Conservation (phyloP, 2,797 vertebrate species). For the Champsocephalus gunnari region DNA sequence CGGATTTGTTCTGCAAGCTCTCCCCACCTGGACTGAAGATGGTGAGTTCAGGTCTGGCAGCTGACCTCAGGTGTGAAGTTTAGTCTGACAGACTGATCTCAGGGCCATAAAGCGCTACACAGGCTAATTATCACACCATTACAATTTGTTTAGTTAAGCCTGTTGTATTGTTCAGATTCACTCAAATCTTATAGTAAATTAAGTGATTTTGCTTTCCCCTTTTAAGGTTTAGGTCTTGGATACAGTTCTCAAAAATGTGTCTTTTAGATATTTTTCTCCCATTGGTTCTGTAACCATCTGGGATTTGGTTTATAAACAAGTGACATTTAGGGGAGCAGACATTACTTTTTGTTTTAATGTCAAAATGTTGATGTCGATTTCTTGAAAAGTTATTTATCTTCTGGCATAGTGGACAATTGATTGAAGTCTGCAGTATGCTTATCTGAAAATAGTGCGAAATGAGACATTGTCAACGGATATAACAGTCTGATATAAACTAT, state of each 20-base stretch:
- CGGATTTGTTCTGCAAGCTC: slow-evolving; percentile 53
- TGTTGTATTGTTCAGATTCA: neutral
- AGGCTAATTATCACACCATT: neutral
- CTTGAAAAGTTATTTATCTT: neutral
- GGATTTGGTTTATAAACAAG: neutral
- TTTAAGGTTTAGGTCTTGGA: neutral
- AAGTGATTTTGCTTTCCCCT: neutral
- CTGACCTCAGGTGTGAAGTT: slow-evolving; percentile 61
- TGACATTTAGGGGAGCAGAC: neutral
- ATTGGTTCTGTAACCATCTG: too few species aligned
- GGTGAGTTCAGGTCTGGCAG: slow-evolving; percentile 61
- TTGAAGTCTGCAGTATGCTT: neutral
- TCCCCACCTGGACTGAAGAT: slow-evolving; percentile 62
- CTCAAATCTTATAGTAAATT: neutral
- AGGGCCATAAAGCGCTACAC: slow-evolving; percentile 39
- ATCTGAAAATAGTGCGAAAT: neutral
- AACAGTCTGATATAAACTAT: neutral
- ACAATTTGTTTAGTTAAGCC: neutral
- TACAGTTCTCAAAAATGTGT: too few species aligned
- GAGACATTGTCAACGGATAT: neutral
- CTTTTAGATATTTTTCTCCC: accelerated
- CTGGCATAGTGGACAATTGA: neutral
- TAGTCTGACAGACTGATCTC: slow-evolving; percentile 44
- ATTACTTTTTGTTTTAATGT: neutral
- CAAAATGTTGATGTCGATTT: neutral